These are phyloP conservation scores for Plebejus anna DNA, from an alignment of 2,888 invertebrate species.

Conservation along the genomic window DNA sequence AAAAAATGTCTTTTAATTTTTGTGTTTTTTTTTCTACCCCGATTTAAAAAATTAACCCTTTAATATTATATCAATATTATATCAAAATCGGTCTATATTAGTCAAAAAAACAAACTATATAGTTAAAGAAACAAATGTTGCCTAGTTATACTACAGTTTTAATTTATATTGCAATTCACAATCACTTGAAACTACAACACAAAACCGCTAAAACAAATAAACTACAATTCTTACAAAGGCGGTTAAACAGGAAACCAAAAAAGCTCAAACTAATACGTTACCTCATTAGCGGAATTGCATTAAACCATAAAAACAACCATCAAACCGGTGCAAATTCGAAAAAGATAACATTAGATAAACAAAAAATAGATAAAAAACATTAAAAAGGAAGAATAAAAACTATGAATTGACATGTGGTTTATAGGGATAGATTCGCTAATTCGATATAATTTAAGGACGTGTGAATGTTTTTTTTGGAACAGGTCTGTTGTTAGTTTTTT, in stretches of 20 bases:
- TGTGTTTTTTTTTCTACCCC: too few relatives aligned
- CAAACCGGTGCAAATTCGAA: slow-evolving; percentile 65
- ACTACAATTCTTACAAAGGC: background rate
- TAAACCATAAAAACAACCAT: slow-evolving; percentile 61
- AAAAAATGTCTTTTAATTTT: too few relatives aligned
- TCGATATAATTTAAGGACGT: slow-evolving; percentile 54
- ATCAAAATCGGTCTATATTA: too few relatives aligned
- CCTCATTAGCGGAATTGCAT: slow-evolving; percentile 65
- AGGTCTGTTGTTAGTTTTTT: slow-evolving; percentile 18
- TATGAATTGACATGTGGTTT: slow-evolving; percentile 60
- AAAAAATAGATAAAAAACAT: slow-evolving; percentile 39
- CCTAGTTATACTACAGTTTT: too few relatives aligned
- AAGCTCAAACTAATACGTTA: slow-evolving; percentile 54
- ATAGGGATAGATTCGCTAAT: slow-evolving; percentile 54
- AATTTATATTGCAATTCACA: background rate
- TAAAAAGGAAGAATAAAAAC: slow-evolving; percentile 45
- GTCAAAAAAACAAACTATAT: too few relatives aligned
- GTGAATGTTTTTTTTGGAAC: slow-evolving; percentile 42
- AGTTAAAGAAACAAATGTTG: too few relatives aligned
- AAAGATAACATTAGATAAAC: slow-evolving; percentile 43
- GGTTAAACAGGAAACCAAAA: slow-evolving; percentile 41
- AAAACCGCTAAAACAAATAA: background rate
- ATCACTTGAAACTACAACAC: background rate
- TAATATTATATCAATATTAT: too few relatives aligned
- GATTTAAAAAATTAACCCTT: too few relatives aligned